These are phyloP conservation scores for Paelopatides confundens DNA, from an alignment of 53 echinoderm and acorn worm species.

Conservation along the genomic window DNA sequence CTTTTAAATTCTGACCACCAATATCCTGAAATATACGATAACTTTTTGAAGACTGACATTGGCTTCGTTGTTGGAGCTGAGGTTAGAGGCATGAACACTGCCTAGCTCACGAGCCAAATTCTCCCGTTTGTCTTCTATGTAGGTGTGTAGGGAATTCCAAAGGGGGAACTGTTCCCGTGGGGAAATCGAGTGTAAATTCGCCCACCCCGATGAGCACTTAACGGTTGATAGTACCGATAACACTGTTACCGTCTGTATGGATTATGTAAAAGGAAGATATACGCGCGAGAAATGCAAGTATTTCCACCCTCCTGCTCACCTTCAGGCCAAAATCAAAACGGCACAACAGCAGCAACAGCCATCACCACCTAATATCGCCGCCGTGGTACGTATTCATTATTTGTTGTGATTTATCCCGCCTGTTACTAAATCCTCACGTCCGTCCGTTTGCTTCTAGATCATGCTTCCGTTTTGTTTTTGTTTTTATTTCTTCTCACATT, in stretches of 20 bases:
- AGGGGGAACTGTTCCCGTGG: constrained; percentile 97
- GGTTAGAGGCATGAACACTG: no score
- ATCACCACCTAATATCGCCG: constrained; percentile 75
- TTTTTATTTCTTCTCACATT: not conserved
- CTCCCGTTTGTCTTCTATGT: constrained; percentile 2
- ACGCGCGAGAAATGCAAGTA: constrained; percentile 99
- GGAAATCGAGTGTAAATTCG: constrained; percentile 98
- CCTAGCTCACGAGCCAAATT: not conserved
- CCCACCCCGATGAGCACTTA: constrained; percentile 96
- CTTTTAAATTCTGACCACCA: no score
- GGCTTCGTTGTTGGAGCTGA: no score
- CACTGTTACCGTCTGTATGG: constrained; percentile 99
- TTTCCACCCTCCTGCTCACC: constrained; percentile 99
- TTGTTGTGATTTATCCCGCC: constrained; percentile 18
- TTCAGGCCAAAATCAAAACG: constrained; percentile 99
- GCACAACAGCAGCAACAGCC: constrained; percentile 88
- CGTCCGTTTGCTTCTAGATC: not conserved
- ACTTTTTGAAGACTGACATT: no score
- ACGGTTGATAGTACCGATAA: constrained; percentile 93
- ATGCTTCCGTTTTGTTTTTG: not conserved
- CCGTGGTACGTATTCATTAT: constrained; percentile 84
- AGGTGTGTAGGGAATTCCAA: constrained; percentile 99
- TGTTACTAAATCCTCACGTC: constrained; percentile 10
- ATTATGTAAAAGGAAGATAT: constrained; percentile 98
- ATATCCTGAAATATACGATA: no score